These are phyloP conservation scores for Ianthella basta DNA, from an alignment of 37 sponge, comb jelly and placozoan species.

Conservation along the genomic window DNA sequence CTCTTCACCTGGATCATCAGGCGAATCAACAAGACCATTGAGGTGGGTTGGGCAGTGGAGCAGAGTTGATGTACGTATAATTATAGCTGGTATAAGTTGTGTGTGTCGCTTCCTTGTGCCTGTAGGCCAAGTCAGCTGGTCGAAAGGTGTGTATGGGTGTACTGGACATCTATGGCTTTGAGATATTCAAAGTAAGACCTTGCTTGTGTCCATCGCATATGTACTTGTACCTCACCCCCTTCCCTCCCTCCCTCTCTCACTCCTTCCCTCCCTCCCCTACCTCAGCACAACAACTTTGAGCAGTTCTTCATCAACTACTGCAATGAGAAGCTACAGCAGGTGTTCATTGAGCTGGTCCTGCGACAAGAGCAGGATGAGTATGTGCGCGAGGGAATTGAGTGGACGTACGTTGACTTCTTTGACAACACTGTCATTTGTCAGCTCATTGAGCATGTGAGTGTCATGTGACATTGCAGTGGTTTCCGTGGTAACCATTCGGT, in stretches of 20 bases:
- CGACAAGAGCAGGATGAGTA: slow-evolving; percentile 87
- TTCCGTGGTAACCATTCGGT: no score
- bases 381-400: slow-evolving; percentile 80
- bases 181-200: slow-evolving; percentile 69
- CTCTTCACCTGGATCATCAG: slow-evolving; percentile 82
- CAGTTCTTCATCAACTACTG: slow-evolving; percentile 95
- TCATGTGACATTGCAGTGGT: not conserved
- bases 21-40: slow-evolving; percentile 76
- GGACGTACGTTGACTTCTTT: slow-evolving; percentile 85
- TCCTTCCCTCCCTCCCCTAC: not conserved
- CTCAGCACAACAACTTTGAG: slow-evolving; percentile 78
- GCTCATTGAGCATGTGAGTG: slow-evolving; percentile 73
- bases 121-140: slow-evolving; percentile 39
- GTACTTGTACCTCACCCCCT: not conserved
- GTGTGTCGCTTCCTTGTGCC: not conserved
- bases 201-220: not conserved
- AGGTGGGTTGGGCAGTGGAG: slow-evolving; percentile 34
- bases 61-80: not conserved
- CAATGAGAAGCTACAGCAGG: slow-evolving; percentile 92
- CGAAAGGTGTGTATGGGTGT: slow-evolving; percentile 82
- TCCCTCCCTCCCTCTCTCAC: not conserved
- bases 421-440: slow-evolving; percentile 87
- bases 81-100: not conserved
- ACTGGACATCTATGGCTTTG: slow-evolving; percentile 93
- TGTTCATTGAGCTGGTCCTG: slow-evolving; percentile 87